Base-by-base conservation (phyloP, 2,888 invertebrate species). In the Lasius fuliginosus region DNA sequence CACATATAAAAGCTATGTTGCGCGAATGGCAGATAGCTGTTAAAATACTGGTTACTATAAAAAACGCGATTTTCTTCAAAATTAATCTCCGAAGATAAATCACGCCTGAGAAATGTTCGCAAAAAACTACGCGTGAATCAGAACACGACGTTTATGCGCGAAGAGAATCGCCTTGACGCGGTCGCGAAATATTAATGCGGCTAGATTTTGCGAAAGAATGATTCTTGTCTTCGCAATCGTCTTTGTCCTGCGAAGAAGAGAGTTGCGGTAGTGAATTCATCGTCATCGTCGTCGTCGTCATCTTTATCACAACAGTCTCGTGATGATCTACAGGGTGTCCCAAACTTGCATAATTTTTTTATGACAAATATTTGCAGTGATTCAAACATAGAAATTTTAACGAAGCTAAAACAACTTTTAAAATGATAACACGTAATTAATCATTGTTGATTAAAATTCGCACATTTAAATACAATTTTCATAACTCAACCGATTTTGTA, bases 201-300 rank as follows among this genome's bases (percentile, higher is more conserved):
- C 65, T 76, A 58, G 71, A 71, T 68, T 83, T 85, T 62, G 68
- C 75, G 69, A 85, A 76, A 64, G 81, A 36, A 73, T 42, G 56
- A 53, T 49, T 79, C 82, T 65, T 40, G 64, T 40, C 65, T 33
- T 33, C n/a, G 79, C 68, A 82, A 87, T 87, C 74, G 84, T 27
- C 82, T 82, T 84, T 84, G 83, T 84, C 87, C 84, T 65, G 76
- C 65, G 77, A 84, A 84, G 82, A 71, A 85, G 77, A 87, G 79
- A 82, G 67, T 77, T 74, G 69, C 86, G 75, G 49, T 56, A 85
- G 58, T 60, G 83, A 86, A 87, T 88, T 83, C 83, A 71, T 82
- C 77, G 73, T 53, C 77, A 65, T 46, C 76, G 53, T 58, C 49
- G 75, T 58, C 49, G 75, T 23, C 23, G 23, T 23, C 23, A 23